Conservation (phyloP, 64 coral and sea anemone genomes). For the Acropora tenuis region DNA sequence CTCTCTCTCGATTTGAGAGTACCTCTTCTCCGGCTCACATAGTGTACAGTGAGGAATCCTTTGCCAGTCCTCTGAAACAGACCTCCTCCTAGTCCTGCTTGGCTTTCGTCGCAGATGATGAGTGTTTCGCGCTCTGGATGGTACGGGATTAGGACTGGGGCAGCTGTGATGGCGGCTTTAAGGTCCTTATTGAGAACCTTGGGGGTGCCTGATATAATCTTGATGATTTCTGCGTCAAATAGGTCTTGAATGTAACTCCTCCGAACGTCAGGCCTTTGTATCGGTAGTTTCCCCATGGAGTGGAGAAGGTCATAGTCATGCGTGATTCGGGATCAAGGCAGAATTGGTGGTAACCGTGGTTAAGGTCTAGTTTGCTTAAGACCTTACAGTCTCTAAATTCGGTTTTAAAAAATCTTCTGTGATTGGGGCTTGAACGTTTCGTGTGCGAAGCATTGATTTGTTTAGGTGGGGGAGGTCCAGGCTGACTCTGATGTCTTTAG, state of each 20-base stretch:
- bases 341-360: slow-evolving; percentile 82
- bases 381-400: slow-evolving; percentile 55
- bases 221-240: slow-evolving; percentile 55
- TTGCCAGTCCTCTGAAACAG: no score
- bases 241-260: slow-evolving; percentile 59
- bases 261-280: slow-evolving; percentile 67
- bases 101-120: no score
- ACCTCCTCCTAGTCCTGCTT: no score
- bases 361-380: slow-evolving; percentile 75
- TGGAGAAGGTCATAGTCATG: slow-evolving; percentile 62
- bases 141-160: no score
- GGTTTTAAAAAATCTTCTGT: slow-evolving; percentile 53
- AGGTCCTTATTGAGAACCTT: slow-evolving; percentile 59
- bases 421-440: slow-evolving; percentile 65
- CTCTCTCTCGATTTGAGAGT: no score
- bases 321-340: slow-evolving; percentile 66
- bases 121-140: no score
- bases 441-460: slow-evolving; percentile 64
- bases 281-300: slow-evolving; percentile 65
- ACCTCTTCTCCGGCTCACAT: no score
- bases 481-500: slow-evolving; percentile 51
- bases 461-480: slow-evolving; percentile 58
- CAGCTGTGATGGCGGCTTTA: background rate
- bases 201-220: slow-evolving; percentile 45
- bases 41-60: no score